These are phyloP conservation scores for Onthophagus sagittarius DNA, from an alignment of 2,888 invertebrate genomes.

Conservation along the genomic window DNA sequence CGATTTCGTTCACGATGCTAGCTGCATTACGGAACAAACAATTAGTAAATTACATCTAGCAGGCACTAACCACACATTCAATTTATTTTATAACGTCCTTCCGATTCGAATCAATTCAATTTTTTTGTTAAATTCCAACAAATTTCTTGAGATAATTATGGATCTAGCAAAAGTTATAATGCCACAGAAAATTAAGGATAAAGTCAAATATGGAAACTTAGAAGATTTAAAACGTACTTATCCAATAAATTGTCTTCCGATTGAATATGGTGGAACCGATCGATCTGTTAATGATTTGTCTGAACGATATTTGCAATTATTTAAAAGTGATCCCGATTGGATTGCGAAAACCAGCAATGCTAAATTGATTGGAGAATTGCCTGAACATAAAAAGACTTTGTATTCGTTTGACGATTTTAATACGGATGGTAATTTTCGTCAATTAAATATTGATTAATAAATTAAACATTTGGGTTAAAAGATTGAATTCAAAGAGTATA, in stretches of 20 bases:
- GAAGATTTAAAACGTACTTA: neutral
- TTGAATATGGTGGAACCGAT: neutral
- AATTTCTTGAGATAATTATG: neutral
- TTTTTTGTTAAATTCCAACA: neutral
- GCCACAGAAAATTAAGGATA: neutral
- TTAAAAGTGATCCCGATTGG: neutral
- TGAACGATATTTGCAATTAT: neutral
- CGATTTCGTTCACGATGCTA: neutral
- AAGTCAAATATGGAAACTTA: neutral
- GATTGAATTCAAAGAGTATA: no score
- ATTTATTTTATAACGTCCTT: neutral
- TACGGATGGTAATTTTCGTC: neutral
- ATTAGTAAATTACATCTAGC: neutral
- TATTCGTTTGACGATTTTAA: neutral
- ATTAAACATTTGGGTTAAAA: neutral
- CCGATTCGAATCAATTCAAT: neutral
- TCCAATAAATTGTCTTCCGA: neutral
- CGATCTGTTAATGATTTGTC: neutral
- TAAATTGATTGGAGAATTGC: neutral
- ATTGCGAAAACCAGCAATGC: neutral
- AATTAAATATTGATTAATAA: neutral
- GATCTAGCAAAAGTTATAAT: neutral
- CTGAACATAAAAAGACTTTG: neutral
- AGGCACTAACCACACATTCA: neutral
- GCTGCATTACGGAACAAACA: neutral